These are phyloP conservation scores for Cairina moschata DNA, from an alignment of 2,113 vertebrate species.

Conservation along the genomic window DNA sequence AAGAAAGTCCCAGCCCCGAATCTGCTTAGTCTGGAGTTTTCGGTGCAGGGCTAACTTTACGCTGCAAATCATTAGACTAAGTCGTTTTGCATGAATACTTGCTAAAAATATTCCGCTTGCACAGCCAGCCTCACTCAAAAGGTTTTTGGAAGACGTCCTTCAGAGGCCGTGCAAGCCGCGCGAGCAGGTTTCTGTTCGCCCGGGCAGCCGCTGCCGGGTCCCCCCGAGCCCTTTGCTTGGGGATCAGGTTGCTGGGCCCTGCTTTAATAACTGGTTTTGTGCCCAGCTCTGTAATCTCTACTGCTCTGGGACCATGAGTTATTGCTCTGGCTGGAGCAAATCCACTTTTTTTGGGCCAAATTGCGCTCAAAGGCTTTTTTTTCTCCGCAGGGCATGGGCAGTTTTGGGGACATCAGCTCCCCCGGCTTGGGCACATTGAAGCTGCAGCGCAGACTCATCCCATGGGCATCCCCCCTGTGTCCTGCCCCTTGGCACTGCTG, in stretches of 20 bases:
- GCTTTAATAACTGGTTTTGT: accelerated
- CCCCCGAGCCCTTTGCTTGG: accelerated
- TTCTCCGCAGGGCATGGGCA: not conserved
- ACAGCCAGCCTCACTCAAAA: not conserved
- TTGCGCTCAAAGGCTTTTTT: not conserved
- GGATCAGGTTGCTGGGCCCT: no score
- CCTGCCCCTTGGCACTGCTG: not conserved
- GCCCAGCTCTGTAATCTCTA: not conserved
- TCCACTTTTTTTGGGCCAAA: not conserved
- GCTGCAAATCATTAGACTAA: not conserved
- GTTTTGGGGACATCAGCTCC: not conserved
- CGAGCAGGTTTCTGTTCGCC: not conserved
- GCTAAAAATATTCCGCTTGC: not conserved
- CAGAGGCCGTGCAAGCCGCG: no score
- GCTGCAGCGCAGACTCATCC: not conserved
- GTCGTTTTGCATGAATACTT: not conserved
- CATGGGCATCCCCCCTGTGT: not conserved
- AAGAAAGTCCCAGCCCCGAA: not conserved
- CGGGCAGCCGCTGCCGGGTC: not conserved
- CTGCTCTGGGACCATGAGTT: accelerated
- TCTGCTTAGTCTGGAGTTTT: not conserved
- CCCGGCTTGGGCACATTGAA: not conserved
- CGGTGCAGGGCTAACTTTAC: not conserved
- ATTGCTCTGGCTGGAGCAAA: not conserved
- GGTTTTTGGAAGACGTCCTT: not conserved